These are phyloP conservation scores for Ceramica pisi DNA, from an alignment of 2,888 invertebrate species.

Conservation along the genomic window DNA sequence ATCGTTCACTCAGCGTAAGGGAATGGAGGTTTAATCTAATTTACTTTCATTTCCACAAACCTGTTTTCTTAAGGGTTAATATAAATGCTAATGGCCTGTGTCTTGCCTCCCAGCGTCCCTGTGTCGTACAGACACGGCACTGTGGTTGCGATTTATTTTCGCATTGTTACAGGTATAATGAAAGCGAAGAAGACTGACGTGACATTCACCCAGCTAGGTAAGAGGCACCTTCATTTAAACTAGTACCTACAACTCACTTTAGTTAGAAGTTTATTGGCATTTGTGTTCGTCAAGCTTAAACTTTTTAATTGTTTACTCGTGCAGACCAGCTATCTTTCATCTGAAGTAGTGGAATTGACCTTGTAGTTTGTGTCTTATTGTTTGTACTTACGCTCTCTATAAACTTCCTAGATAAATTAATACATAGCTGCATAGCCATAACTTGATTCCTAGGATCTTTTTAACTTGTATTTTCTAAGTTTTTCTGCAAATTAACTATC, in stretches of 20 bases:
- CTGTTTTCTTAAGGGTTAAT: slow-evolving; percentile 85
- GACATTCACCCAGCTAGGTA: slow-evolving; percentile 5
- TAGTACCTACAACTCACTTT: slow-evolving; percentile 10
- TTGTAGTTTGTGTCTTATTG: too few relatives aligned
- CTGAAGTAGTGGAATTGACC: not conserved
- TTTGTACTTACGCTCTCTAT: too few relatives aligned
- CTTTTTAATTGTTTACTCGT: slow-evolving; percentile 31
- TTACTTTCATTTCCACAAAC: slow-evolving; percentile 79
- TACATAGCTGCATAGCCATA: too few relatives aligned
- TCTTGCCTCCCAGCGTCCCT: slow-evolving; percentile 62
- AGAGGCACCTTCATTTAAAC: slow-evolving; percentile 18
- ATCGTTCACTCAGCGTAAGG: slow-evolving; percentile 38
- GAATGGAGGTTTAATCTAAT: slow-evolving; percentile 77
- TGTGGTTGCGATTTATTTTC: slow-evolving; percentile 58
- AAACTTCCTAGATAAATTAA: too few relatives aligned
- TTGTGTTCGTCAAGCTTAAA: slow-evolving; percentile 19
- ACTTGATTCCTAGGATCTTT: too few relatives aligned
- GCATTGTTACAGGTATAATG: slow-evolving; percentile 48
- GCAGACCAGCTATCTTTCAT: not conserved
- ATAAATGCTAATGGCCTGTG: slow-evolving; percentile 85
- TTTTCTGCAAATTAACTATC: too few relatives aligned
- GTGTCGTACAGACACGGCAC: slow-evolving; percentile 34
- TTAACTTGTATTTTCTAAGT: too few relatives aligned
- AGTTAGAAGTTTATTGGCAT: slow-evolving; percentile 19
- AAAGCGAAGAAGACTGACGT: slow-evolving; percentile 21